phyloP scores from a whole-genome alignment of 1,140 invertebrate species.

The Apis cerana region DNA sequence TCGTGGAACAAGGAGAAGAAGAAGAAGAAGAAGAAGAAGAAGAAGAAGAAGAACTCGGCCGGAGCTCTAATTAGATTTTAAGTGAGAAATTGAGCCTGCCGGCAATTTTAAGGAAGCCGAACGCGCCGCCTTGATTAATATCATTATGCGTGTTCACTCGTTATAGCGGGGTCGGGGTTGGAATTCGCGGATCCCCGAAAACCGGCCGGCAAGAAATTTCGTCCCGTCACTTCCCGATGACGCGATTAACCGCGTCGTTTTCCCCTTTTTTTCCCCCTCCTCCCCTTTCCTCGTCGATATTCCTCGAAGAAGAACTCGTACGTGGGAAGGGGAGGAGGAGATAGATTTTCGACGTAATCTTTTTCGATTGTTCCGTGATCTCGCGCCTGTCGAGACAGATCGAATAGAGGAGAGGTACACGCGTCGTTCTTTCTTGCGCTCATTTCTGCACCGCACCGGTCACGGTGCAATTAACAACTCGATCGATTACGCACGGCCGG shows the following conservation, averaged over 20 bases:
- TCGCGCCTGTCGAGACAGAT: too few species aligned
- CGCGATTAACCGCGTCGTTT: background rate
- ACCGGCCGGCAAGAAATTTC: slow-evolving; percentile 37
- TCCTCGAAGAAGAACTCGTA: slow-evolving; percentile 12
- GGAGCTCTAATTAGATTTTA: slow-evolving; percentile 80
- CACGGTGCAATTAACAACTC: slow-evolving; percentile 28
- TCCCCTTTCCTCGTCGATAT: slow-evolving; percentile 44
- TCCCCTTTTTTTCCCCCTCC: background rate
- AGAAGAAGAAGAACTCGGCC: slow-evolving; percentile 41
- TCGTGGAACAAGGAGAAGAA: too few species aligned
- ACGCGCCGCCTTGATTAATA: slow-evolving; percentile 80
- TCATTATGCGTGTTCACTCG: slow-evolving; percentile 76
- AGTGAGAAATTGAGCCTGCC: slow-evolving; percentile 81
- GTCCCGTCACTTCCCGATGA: too few species aligned
- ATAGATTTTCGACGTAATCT: too few species aligned
- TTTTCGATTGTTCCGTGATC: too few species aligned
- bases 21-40: too few species aligned
- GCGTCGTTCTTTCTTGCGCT: too few species aligned
- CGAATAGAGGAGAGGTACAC: too few species aligned
- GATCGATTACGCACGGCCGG: slow-evolving; percentile 22
- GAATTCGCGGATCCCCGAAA: slow-evolving; percentile 42
- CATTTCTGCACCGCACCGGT: too few species aligned
- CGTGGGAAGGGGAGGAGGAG: background rate
- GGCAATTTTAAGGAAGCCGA: slow-evolving; percentile 81
- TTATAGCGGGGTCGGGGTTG: slow-evolving; percentile 41